Conservation (phyloP, 2,888 invertebrate genomes). For the Lutraria lutraria region DNA sequence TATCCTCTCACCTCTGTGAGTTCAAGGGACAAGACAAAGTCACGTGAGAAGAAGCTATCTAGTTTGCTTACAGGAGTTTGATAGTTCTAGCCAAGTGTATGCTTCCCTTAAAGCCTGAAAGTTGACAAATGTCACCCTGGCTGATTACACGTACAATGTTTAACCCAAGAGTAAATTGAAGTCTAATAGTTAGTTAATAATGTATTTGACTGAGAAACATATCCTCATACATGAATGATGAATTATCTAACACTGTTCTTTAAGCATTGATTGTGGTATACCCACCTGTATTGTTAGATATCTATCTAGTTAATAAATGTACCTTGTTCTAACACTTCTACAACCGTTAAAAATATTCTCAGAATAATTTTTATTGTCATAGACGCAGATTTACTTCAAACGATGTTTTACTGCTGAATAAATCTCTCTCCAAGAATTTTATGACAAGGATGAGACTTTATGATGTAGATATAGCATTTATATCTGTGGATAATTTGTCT, state of each 20-base stretch:
- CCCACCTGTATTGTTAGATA: not conserved
- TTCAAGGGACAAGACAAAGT: no score
- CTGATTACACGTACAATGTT: no score
- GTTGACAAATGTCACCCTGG: no score
- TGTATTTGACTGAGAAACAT: not conserved
- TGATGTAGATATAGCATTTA: not conserved
- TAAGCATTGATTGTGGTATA: not conserved
- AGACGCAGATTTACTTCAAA: constrained; percentile 4
- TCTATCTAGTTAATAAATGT: not conserved
- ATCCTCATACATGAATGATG: not conserved
- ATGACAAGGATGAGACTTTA: not conserved
- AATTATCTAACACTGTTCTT: not conserved
- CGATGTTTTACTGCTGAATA: not conserved
- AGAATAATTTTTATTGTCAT: not conserved
- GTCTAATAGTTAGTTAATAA: not conserved
- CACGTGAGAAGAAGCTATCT: no score
- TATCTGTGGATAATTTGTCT: constrained; percentile 17
- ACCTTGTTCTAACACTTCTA: not conserved
- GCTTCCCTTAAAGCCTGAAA: no score
- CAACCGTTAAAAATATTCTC: not conserved
- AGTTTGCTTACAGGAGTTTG: no score
- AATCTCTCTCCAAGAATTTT: not conserved
- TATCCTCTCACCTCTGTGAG: no score
- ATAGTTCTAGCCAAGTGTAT: no score
- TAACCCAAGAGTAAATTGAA: no score